Percentiles rank a stretch among this genome's conserved stretches.
Evolutionary conservation across 2,888 invertebrate species (phyloP).

Genomic region (Cyclophora albipunctata): DNA sequence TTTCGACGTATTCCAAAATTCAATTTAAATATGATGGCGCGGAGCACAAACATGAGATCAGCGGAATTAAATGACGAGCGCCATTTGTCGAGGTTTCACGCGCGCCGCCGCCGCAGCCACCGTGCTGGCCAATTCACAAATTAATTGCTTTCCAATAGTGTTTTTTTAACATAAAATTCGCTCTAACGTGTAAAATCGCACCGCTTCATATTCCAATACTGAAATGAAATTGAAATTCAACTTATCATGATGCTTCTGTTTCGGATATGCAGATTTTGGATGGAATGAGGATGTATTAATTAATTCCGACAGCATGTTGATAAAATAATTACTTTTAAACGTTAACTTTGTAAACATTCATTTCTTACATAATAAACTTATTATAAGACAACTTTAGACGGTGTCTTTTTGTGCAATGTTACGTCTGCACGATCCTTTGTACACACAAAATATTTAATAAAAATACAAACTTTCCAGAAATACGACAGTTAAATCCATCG

Average conservation of each 20-base stretch:
- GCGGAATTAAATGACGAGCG: slow-evolving; percentile 66
- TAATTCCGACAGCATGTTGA: not conserved
- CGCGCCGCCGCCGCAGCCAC: slow-evolving; percentile 26
- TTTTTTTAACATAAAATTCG: slow-evolving; percentile 42
- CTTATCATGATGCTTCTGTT: not conserved
- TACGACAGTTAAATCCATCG: slow-evolving; percentile 16
- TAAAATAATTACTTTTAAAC: not conserved
- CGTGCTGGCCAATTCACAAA: slow-evolving; percentile 47
- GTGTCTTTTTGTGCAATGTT: not conserved
- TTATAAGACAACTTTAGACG: not conserved
- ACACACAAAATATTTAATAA: too few relatives aligned
- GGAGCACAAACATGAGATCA: slow-evolving; percentile 67
- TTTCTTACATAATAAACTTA: not conserved
- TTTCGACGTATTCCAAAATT: slow-evolving; percentile 57
- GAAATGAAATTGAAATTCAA: slow-evolving; percentile 14
- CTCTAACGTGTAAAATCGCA: slow-evolving; percentile 25
- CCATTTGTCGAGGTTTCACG: slow-evolving; percentile 58
- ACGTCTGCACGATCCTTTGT: too few relatives aligned
- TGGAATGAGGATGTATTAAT: too few relatives aligned
- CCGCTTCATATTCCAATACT: slow-evolving; percentile 14
- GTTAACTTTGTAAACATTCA: not conserved
- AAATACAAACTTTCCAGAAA: slow-evolving; percentile 2
- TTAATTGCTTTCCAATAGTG: slow-evolving; percentile 67
- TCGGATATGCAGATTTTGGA: too few relatives aligned
- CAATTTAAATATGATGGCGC: slow-evolving; percentile 71